These are phyloP conservation scores for Xenopus petersii DNA, from an alignment of 2,797 vertebrate genomes.

Conservation along the genomic window DNA sequence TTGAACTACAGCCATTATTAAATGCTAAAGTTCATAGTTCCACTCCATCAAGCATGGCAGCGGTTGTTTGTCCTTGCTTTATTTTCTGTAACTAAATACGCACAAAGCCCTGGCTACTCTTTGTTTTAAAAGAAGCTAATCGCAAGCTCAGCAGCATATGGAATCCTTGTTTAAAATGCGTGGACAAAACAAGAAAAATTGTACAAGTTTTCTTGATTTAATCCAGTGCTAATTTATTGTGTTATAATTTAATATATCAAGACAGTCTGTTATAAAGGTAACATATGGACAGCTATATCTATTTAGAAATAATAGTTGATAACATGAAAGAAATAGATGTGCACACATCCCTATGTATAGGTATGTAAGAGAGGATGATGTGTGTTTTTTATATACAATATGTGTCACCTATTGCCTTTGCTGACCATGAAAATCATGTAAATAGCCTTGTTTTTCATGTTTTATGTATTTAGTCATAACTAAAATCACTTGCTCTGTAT, in stretches of 20 bases:
- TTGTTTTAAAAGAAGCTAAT: neutral
- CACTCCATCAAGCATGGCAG: neutral
- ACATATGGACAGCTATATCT: neutral
- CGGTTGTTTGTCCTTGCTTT: neutral
- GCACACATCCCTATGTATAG: conserved; percentile 13
- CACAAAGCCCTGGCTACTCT: neutral
- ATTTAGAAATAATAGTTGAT: neutral
- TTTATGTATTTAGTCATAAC: neutral
- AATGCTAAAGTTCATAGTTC: too few relatives aligned
- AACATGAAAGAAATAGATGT: conserved; percentile 34
- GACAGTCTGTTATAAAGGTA: neutral
- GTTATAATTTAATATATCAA: neutral
- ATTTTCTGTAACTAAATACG: neutral
- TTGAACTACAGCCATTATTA: too few relatives aligned
- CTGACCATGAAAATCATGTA: neutral
- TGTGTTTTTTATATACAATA: conserved; percentile 4
- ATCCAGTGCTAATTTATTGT: neutral
- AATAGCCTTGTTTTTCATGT: too few relatives aligned
- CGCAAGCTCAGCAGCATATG: neutral
- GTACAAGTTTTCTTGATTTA: neutral
- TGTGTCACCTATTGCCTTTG: conserved; percentile 16
- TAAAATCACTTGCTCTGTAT: neutral
- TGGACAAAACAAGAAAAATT: neutral
- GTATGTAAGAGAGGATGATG: conserved; percentile 48
- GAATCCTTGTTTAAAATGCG: neutral